Conservation (phyloP, 2,888 invertebrate species). For the Panzeria rudis region DNA sequence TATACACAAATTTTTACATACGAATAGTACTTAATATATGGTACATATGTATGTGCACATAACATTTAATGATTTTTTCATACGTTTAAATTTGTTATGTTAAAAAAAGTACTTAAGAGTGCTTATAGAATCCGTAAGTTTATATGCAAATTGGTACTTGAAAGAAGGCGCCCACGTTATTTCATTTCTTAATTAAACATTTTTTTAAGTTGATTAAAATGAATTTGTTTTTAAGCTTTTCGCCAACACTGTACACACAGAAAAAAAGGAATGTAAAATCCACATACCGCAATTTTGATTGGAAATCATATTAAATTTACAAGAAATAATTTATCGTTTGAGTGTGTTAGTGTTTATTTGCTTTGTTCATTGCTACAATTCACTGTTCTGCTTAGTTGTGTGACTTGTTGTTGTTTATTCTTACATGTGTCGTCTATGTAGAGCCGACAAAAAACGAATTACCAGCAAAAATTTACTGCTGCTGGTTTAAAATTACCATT, state of each 20-base stretch:
- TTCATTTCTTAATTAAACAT: constrained; percentile 39
- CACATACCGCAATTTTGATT: no score
- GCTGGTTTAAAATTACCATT: no score
- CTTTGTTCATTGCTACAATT: no score
- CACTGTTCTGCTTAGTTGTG: no score
- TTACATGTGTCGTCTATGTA: no score
- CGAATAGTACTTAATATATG: neutral
- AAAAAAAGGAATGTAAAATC: no score
- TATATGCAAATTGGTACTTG: constrained; percentile 23
- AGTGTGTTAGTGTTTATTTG: no score
- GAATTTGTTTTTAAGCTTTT: constrained; percentile 5
- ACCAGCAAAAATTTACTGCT: no score
- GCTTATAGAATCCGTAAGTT: constrained; percentile 25
- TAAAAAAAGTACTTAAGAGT: constrained; percentile 19
- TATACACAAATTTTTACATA: neutral
- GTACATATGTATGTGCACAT: neutral
- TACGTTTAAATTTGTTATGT: constrained; percentile 1
- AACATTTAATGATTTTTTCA: neutral
- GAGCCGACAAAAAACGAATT: no score
- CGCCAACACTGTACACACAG: constrained; percentile 14
- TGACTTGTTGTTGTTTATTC: no score
- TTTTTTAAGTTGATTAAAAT: neutral
- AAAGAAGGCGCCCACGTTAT: constrained; percentile 41
- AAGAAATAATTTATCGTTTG: no score
- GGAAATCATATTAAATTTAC: no score